phyloP scores from a whole-genome alignment of 1,140 invertebrate genomes.

The Zaprionus gabonicus region DNA sequence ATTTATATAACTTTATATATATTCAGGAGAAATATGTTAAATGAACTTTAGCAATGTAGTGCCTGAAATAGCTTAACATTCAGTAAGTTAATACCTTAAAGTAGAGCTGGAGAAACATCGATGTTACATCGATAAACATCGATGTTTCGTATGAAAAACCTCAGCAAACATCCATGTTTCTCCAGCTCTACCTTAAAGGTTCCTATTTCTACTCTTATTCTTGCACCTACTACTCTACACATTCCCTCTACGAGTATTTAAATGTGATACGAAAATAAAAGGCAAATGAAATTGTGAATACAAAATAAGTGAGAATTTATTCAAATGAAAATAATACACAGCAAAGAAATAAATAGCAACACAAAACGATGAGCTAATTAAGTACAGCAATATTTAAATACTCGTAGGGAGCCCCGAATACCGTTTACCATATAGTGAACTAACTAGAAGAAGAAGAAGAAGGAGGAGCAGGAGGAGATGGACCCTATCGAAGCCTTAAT shows the following conservation, averaged over 20 bases:
- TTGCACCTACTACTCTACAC: not conserved
- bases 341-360: conserved; percentile 47
- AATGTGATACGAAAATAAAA: conserved; percentile 36
- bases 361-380: conserved; percentile 30
- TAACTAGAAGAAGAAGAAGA: not conserved
- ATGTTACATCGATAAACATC: no score
- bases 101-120: no score
- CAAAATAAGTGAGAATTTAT: conserved; percentile 59
- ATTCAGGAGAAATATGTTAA: no score
- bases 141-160: no score
- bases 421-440: conserved; percentile 19
- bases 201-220: not conserved
- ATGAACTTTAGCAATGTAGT: no score
- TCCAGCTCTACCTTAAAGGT: no score
- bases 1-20: no score
- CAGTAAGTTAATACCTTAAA: no score
- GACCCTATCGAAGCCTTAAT: conserved; percentile 41
- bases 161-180: no score
- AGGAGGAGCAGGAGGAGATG: not conserved
- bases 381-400: conserved; percentile 62
- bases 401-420: conserved; percentile 45
- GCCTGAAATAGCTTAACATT: no score
- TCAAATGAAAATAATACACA: conserved; percentile 62
- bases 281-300: conserved; percentile 29
- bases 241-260: conserved; percentile 64